Evolutionary conservation across 2,113 vertebrate genomes (phyloP), one percentile per base, ranked within the genome.

Genomic region (Bos javanicus): DNA sequence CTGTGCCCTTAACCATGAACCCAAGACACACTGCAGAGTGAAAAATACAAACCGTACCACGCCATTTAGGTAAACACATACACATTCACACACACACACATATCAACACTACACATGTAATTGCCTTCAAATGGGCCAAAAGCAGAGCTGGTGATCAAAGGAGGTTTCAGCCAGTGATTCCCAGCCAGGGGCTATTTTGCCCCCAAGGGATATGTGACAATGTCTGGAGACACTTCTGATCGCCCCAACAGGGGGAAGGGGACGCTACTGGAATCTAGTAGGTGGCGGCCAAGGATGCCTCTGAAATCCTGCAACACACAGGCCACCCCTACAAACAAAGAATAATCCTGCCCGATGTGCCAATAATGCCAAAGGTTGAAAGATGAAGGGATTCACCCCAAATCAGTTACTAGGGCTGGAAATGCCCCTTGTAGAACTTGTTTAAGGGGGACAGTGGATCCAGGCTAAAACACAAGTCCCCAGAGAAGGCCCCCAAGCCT

Each of bases 71-170:
- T 8, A 36, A 89, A 76, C 11, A 57, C 76, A 56, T 2, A 25
- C 43, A 76, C 1, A 28, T 11, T 52, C 6, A 39, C 1, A 43
- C 23, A 46, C 5, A 62, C 71, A 43, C 64, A 36, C 71, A 43
- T 15, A 0, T 23, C 3, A 3, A 15, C n/a, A 15, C 28, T 81
- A n/a, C 0, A 0, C 19, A 17, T 39, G 5, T 28, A 6, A 88
- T 26, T 10, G 36, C 54, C 48, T 86, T 21, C 16, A 23, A 28
- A 39, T 14, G 10, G 15, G 39, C 64, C 7, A 21, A 46, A 36
- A 85, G 39, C 90, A 30, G n/a, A 67, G 50, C 43, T 17, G 59
- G 57, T 25, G 9, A 48, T 9, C 6, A 48, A 56, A 60, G n/a
- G 64, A 39, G 86, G 14, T 25, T 36, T 25, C 7, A 80, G 36